Evolutionary conservation across 1,140 invertebrate genomes (phyloP).

Genomic region (Halictus rubicundus): DNA sequence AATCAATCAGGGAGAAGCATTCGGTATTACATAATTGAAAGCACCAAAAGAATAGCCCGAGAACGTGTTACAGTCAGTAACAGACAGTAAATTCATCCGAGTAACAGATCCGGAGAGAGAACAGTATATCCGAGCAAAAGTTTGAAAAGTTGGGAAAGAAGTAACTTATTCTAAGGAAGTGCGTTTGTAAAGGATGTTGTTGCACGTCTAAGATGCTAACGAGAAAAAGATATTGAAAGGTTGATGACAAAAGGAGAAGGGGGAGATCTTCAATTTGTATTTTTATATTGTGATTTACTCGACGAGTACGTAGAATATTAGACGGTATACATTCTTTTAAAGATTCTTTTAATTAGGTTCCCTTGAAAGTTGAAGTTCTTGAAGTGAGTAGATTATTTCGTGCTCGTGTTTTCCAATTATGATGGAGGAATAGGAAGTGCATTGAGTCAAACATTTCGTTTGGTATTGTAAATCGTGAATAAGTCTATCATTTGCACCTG

Average conservation of each 20-base stretch:
- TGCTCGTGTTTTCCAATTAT: slow-evolving; percentile 30
- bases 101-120: slow-evolving; percentile 1
- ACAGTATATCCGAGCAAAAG: slow-evolving; percentile 12
- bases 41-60: slow-evolving; percentile 5
- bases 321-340: slow-evolving; percentile 50
- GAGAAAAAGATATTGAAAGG: slow-evolving; percentile 21
- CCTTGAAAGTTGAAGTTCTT: slow-evolving; percentile 21
- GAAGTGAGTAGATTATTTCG: slow-evolving; percentile 33
- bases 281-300: slow-evolving; percentile 74
- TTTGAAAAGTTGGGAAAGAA: slow-evolving; percentile 29
- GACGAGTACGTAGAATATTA: slow-evolving; percentile 61
- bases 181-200: slow-evolving; percentile 34
- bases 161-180: slow-evolving; percentile 39
- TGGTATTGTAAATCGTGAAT: not conserved
- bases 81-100: not conserved
- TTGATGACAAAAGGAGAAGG: slow-evolving; percentile 37
- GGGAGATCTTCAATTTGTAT: slow-evolving; percentile 72
- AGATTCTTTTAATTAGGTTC: slow-evolving; percentile 41
- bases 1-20: slow-evolving; percentile 47
- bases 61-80: slow-evolving; percentile 11
- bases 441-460: slow-evolving; percentile 30
- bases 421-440: slow-evolving; percentile 38
- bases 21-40: slow-evolving; percentile 20
- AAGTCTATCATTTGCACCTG: not conserved
- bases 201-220: slow-evolving; percentile 35